phyloP scores from a whole-genome alignment of 2,113 vertebrate genomes.

The Protobothrops mucrosquamatus region DNA sequence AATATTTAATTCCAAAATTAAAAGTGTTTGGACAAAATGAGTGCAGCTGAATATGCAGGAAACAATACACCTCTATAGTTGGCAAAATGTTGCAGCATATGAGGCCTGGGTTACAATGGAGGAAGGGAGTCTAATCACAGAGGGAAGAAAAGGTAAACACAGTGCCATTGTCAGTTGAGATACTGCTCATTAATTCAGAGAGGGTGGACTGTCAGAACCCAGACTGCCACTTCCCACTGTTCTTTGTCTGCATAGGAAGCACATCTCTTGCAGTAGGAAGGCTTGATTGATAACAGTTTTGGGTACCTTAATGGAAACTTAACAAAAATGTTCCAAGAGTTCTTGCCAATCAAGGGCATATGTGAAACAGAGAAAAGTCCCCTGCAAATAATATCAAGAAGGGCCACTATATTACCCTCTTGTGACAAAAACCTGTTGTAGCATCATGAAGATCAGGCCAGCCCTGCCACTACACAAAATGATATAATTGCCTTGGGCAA shows the following conservation, averaged over 20 bases:
- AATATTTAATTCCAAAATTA: background rate
- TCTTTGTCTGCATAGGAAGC: background rate
- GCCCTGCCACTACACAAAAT: background rate
- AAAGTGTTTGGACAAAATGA: background rate
- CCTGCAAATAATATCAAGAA: background rate
- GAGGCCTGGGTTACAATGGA: fast-evolving
- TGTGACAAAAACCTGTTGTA: background rate
- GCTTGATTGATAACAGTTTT: background rate
- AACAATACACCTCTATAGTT: background rate
- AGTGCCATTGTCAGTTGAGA: background rate
- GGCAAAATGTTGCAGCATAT: fast-evolving
- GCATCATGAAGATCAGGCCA: background rate
- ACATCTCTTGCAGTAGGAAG: constrained; percentile 16
- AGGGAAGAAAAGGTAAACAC: background rate
- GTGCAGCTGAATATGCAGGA: fast-evolving
- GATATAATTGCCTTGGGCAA: background rate
- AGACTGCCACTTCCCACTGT: background rate
- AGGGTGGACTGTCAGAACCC: fast-evolving
- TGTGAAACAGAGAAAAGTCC: background rate
- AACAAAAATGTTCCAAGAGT: background rate
- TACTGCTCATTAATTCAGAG: background rate
- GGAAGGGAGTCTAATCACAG: background rate
- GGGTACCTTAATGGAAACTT: background rate
- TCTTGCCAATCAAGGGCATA: background rate
- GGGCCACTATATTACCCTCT: background rate